Base-by-base conservation (phyloP, 2,888 invertebrate species). In the Amblyteles armatorius region DNA sequence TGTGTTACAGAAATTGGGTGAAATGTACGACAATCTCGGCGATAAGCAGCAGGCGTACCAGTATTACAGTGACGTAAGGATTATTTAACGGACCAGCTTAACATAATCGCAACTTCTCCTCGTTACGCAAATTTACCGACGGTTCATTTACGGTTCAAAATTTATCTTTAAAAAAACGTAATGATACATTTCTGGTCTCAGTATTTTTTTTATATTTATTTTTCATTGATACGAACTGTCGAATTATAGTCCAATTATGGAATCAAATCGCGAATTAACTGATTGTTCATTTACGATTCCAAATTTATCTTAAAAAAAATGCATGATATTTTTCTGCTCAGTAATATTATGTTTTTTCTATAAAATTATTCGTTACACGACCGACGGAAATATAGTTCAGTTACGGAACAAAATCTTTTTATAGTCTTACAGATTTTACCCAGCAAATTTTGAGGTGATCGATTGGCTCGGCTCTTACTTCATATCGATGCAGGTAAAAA, bases 31-130 rank as follows among this genome's bases (percentile, higher is more conserved):
- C 91, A 96, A 96, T 83, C 96, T 97, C 91, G 98, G 98, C 2
- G 99, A 99, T 94, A 97, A 98, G 88, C 97, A 98, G 90, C 97
- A 97, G 92, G 98, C 98, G 0, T 97, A 97, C 94, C 97, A 97
- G 91, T 97, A 97, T 93, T 96, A 97, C 91, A 96, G 96, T 91
- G 97, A 98, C 93, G 97, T 97, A 94, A 94, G 94, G 90, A 71
- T 65, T 52, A 22, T 79, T 67, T 4, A 52, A 40, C 36, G 55
- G 36, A 69, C 33, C 55, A 33, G 40, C 50, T 44, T 11, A 5
- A 67, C 67, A 22, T 55, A 33, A 60, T 26, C 16, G 16, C 5
- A 7, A 16, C 16, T n/a, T 52, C 16, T 16, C 7, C 3, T 60
- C n/a, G 16, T 33, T 33, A 3, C 16, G 33, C 71, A 44, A 16